Conservation (phyloP, 2,113 vertebrate species). For the Antigone vipio region DNA sequence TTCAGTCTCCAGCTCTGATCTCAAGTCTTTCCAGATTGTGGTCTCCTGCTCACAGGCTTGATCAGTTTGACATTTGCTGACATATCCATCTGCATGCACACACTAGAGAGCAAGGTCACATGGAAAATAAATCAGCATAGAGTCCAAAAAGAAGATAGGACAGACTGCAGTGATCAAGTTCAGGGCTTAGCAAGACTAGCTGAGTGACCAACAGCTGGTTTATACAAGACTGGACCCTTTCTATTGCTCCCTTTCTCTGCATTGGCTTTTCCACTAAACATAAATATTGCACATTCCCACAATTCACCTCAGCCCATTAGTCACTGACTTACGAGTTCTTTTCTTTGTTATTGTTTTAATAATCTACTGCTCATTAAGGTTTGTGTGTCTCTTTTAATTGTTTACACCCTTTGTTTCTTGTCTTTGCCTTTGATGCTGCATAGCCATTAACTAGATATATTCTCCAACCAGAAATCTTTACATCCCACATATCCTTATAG, state of each 20-base stretch:
- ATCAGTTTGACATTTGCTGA: background rate
- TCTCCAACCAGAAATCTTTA: background rate
- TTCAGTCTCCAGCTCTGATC: background rate
- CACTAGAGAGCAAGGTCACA: background rate
- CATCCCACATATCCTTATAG: no score
- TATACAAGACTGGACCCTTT: background rate
- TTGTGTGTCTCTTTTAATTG: background rate
- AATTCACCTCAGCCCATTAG: background rate
- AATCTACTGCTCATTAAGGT: background rate
- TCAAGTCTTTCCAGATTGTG: background rate
- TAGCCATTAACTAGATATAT: no score
- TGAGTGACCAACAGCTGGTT: background rate
- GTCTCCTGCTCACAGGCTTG: background rate
- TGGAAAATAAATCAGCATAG: background rate
- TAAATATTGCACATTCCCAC: background rate
- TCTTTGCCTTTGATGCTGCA: background rate
- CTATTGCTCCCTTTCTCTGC: background rate
- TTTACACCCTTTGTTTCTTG: background rate
- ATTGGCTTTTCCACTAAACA: background rate
- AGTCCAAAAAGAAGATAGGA: background rate
- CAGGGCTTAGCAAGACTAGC: background rate
- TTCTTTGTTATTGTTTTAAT: background rate
- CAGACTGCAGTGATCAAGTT: no score
- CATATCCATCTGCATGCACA: background rate
- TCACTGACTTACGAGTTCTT: background rate